Percentiles rank a stretch among this genome's conserved stretches.
phyloP scores from a whole-genome alignment of 2,888 invertebrate genomes.

The Amiota communis region DNA sequence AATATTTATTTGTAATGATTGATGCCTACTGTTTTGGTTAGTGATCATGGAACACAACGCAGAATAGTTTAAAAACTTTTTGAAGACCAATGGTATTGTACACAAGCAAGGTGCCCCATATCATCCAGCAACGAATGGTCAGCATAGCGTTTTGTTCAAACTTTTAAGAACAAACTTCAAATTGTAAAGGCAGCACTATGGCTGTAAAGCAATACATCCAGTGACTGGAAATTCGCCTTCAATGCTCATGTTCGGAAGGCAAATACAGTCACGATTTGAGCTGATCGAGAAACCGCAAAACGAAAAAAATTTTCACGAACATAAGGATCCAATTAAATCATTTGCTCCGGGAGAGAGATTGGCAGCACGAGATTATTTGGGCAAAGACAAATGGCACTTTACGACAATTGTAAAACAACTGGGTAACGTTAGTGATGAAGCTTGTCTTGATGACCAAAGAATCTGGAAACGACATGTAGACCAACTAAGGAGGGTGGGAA shows the following conservation, averaged over 20 bases:
- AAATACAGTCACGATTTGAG: conserved; percentile 26
- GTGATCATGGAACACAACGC: conserved; percentile 29
- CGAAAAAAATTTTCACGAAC: not conserved
- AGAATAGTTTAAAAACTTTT: conserved; percentile 14
- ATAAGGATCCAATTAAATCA: conserved; percentile 1
- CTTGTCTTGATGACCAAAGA: conserved; percentile 33
- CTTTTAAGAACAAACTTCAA: conserved; percentile 25
- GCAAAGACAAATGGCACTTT: conserved; percentile 38
- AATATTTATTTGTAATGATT: conserved; percentile 61
- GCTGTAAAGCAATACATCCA: conserved; percentile 6
- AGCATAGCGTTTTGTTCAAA: no score
- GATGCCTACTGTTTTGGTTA: conserved; percentile 49
- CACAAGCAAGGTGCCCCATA: no score
- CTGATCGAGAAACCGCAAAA: not conserved
- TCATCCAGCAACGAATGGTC: no score
- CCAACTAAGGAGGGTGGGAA: no score
- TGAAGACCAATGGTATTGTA: not conserved
- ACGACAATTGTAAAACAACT: conserved; percentile 23
- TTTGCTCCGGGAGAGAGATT: conserved; percentile 33
- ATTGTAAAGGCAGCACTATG: conserved; percentile 8
- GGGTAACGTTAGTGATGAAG: conserved; percentile 32
- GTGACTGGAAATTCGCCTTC: conserved; percentile 28
- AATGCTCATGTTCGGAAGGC: conserved; percentile 28
- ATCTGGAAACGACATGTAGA: conserved; percentile 34
- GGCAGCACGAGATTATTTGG: conserved; percentile 37